Conservation (phyloP, 2,797 vertebrate genomes). For the Argyrosomus regius region DNA sequence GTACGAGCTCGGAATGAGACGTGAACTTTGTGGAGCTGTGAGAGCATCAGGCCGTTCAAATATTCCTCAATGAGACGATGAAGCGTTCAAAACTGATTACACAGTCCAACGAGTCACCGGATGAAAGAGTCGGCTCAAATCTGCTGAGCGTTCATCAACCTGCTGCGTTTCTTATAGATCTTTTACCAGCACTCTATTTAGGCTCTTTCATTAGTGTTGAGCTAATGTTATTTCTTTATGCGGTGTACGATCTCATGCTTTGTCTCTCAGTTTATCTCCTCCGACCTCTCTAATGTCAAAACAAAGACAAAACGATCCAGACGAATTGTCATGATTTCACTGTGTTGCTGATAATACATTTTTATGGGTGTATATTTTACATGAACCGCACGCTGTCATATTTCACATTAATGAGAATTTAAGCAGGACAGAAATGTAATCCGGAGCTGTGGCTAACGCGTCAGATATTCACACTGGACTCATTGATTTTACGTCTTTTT, state of each 20-base stretch:
- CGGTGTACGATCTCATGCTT: too few species aligned
- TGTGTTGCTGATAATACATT: too few species aligned
- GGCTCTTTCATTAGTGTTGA: too few species aligned
- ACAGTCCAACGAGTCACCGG: not conserved
- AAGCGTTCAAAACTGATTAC: not conserved
- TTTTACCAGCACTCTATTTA: too few species aligned
- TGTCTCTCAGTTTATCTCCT: too few species aligned
- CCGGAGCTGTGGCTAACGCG: not conserved
- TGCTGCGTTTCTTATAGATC: not conserved
- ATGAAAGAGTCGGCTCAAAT: not conserved
- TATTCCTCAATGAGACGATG: not conserved
- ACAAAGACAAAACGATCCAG: too few species aligned
- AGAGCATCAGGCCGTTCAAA: not conserved
- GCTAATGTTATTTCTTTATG: too few species aligned
- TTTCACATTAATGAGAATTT: not conserved
- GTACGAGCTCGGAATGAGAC: not conserved
- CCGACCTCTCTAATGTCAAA: too few species aligned
- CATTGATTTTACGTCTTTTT: constrained; percentile 31
- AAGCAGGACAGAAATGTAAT: not conserved
- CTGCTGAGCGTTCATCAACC: not conserved
- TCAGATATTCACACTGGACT: not conserved
- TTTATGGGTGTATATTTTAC: too few species aligned
- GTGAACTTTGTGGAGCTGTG: not conserved
- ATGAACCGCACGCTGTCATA: too few species aligned
- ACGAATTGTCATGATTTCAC: too few species aligned